A percentile compares a stretch with the other conserved stretches of the same genome.
Conservation (phyloP, 2,113 vertebrate species). For the Phycodurus eques region DNA sequence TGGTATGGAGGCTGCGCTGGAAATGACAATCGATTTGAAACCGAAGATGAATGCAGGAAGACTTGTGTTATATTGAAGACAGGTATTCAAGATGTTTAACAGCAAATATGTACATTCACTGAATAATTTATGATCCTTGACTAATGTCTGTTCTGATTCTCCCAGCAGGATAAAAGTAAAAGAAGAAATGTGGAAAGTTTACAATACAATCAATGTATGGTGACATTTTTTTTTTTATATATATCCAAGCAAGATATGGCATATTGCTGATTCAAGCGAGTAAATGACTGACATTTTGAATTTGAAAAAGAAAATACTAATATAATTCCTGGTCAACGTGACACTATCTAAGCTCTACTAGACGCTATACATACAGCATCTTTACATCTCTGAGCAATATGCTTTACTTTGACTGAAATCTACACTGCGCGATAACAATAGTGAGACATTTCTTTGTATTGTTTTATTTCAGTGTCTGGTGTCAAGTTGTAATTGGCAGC, state of each 20-base stretch:
- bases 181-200: not conserved
- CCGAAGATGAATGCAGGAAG: slow-evolving; percentile 78
- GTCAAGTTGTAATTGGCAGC: slow-evolving; percentile 39
- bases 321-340: not conserved
- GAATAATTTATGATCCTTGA: not conserved
- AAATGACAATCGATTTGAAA: slow-evolving; percentile 82
- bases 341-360: not conserved
- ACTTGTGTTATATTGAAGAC: slow-evolving; percentile 68
- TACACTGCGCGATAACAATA: slow-evolving; percentile 7
- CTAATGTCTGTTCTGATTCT: slow-evolving; percentile 13
- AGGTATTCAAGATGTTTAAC: slow-evolving; percentile 48
- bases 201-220: not conserved
- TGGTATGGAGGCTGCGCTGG: slow-evolving; percentile 83
- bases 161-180: slow-evolving; percentile 52
- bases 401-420: slow-evolving; percentile 25
- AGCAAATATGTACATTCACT: not conserved
- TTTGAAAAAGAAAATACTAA: not conserved
- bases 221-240: not conserved
- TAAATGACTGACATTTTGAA: slow-evolving; percentile 1
- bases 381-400: slow-evolving; percentile 18
- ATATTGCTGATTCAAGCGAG: slow-evolving; percentile 1
- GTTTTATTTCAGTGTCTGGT: slow-evolving; percentile 20
- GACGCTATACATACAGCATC: not conserved
- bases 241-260: not conserved
- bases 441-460: slow-evolving; percentile 9